Conservation (phyloP, 2,113 vertebrate genomes). For the Acanthochromis polyacanthus region DNA sequence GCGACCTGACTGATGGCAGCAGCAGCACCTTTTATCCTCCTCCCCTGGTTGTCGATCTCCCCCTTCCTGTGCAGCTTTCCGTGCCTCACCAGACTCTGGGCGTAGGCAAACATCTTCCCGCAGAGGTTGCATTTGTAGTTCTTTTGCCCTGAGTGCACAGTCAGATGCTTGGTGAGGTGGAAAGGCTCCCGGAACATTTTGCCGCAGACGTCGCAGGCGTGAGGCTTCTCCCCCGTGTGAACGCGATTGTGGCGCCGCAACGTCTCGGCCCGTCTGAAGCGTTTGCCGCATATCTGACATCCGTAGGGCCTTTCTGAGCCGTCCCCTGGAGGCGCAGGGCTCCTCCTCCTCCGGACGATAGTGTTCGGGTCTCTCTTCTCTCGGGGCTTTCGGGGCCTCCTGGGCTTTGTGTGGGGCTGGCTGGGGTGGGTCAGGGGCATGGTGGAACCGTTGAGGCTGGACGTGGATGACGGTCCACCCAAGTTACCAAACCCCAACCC, state of each 20-base stretch:
- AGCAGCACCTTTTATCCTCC: slow-evolving; percentile 75
- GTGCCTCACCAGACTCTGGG: slow-evolving; percentile 86
- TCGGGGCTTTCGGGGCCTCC: slow-evolving; percentile 81
- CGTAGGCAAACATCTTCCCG: slow-evolving; percentile 87
- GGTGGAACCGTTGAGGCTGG: slow-evolving; percentile 81
- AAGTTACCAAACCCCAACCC: slow-evolving; percentile 84
- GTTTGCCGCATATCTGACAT: slow-evolving; percentile 89
- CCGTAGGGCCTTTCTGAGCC: slow-evolving; percentile 89
- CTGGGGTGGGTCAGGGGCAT: slow-evolving; percentile 83
- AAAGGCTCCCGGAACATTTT: slow-evolving; percentile 87
- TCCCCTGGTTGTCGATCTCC: slow-evolving; percentile 80
- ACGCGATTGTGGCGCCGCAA: slow-evolving; percentile 82
- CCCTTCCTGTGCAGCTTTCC: slow-evolving; percentile 84
- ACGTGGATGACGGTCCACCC: slow-evolving; percentile 77
- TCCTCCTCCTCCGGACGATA: slow-evolving; percentile 74
- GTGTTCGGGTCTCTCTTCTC: slow-evolving; percentile 81
- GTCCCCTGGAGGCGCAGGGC: slow-evolving; percentile 68
- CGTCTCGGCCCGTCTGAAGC: slow-evolving; percentile 80
- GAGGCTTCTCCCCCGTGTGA: slow-evolving; percentile 82
- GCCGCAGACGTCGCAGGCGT: slow-evolving; percentile 85
- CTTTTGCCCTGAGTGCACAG: slow-evolving; percentile 86
- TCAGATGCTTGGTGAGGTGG: slow-evolving; percentile 86
- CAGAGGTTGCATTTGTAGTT: slow-evolving; percentile 88
- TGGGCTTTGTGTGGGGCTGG: slow-evolving; percentile 78
- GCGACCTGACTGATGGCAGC: slow-evolving; percentile 68